A percentile compares a stretch with the other conserved stretches of the same genome.
phyloP scores from a whole-genome alignment of 2,797 vertebrate species.

The Myotis findleyi region DNA sequence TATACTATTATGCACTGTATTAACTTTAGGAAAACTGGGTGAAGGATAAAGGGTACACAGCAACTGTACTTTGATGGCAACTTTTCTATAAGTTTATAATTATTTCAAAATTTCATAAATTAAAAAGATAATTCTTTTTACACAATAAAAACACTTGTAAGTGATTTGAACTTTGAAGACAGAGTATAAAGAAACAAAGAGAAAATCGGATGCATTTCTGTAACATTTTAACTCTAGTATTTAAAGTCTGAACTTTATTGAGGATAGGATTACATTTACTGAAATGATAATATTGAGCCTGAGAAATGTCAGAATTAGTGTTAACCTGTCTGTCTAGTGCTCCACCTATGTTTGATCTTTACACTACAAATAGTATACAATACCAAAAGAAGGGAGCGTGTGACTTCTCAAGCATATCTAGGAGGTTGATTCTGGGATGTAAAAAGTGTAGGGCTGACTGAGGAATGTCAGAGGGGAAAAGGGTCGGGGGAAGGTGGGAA shows the following conservation, averaged over 20 bases:
- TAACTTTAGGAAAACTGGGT: neutral
- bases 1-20: neutral
- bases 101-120: neutral
- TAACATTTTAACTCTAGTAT: neutral
- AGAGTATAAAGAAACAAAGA: neutral
- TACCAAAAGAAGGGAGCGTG: neutral
- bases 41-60: neutral
- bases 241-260: neutral
- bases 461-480: no score
- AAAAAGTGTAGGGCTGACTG: neutral
- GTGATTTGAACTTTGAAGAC: conserved; percentile 10
- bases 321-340: neutral
- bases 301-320: conserved; percentile 18
- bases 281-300: neutral
- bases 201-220: neutral
- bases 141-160: neutral
- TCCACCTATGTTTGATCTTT: neutral
- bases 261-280: neutral
- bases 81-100: neutral
- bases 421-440: neutral
- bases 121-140: neutral
- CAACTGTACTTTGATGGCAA: neutral
- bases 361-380: neutral
- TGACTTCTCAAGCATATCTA: neutral
- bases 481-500: no score